These are phyloP conservation scores for Cyrtonyx montezumae DNA, from an alignment of 2,113 vertebrate species.

Conservation along the genomic window DNA sequence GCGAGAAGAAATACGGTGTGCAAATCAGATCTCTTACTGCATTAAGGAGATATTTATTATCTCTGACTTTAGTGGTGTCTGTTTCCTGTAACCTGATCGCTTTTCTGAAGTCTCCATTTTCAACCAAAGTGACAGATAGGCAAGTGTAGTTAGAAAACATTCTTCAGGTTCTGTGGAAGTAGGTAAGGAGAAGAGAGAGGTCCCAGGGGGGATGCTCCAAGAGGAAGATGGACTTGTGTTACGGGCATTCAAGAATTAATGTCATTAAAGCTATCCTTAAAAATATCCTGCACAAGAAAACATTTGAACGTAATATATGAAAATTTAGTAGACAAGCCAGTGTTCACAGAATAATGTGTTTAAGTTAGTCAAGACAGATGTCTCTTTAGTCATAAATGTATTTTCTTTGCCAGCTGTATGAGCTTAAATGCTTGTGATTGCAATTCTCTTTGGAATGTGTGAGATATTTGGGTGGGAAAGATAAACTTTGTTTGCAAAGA, in stretches of 20 bases:
- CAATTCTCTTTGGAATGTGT: background rate
- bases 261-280: background rate
- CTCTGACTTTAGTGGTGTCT: background rate
- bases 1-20: background rate
- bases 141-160: background rate
- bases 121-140: background rate
- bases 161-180: background rate
- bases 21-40: background rate
- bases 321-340: background rate
- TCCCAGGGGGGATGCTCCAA: background rate
- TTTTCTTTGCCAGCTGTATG: background rate
- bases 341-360: background rate
- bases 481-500: background rate
- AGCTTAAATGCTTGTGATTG: background rate
- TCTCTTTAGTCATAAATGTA: background rate
- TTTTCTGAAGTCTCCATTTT: background rate
- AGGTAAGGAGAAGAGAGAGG: background rate
- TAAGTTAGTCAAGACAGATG: background rate
- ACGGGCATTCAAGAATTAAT: background rate
- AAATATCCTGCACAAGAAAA: background rate
- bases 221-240: fast-evolving
- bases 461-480: background rate
- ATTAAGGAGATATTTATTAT: background rate
- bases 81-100: background rate
- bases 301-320: background rate